These are phyloP conservation scores for Chrysotoxum bicinctum DNA, from an alignment of 2,888 invertebrate genomes.

Conservation along the genomic window DNA sequence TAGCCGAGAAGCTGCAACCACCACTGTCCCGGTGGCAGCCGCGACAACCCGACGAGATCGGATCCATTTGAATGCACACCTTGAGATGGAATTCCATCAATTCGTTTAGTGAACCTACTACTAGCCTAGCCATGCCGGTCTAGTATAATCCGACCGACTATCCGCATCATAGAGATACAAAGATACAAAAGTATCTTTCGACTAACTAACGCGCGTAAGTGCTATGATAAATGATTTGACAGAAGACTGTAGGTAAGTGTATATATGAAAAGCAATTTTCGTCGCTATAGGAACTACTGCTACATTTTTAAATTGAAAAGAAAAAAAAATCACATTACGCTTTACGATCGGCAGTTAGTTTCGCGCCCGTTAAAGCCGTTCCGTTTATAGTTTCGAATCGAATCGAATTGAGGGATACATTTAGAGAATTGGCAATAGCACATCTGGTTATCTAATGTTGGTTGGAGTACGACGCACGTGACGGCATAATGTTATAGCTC, in stretches of 20 bases:
- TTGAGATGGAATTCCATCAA: slow-evolving; percentile 73
- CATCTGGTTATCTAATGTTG: slow-evolving; percentile 62
- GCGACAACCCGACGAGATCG: slow-evolving; percentile 23
- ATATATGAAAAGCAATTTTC: slow-evolving; percentile 58
- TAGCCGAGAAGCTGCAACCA: neutral
- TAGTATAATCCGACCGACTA: slow-evolving; percentile 3
- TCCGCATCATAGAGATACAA: slow-evolving; percentile 9
- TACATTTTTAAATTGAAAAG: slow-evolving; percentile 58
- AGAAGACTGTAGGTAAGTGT: slow-evolving; percentile 39
- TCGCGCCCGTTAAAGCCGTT: slow-evolving; percentile 33
- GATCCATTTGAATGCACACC: slow-evolving; percentile 68
- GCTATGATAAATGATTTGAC: slow-evolving; percentile 71
- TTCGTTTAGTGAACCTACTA: slow-evolving; percentile 48
- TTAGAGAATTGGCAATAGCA: slow-evolving; percentile 49
- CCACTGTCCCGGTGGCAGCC: neutral
- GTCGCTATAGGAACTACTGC: slow-evolving; percentile 35
- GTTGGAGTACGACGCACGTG: slow-evolving; percentile 28
- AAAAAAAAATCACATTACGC: slow-evolving; percentile 44
- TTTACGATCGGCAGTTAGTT: slow-evolving; percentile 41
- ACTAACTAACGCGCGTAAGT: slow-evolving; percentile 37
- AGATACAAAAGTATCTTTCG: slow-evolving; percentile 23
- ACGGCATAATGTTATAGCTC: slow-evolving; percentile 46
- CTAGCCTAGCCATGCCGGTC: neutral
- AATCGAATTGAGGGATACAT: slow-evolving; percentile 22
- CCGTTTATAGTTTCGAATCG: neutral